These are phyloP conservation scores for Gallirallus australis DNA, from an alignment of 2,797 vertebrate species.

Conservation along the genomic window DNA sequence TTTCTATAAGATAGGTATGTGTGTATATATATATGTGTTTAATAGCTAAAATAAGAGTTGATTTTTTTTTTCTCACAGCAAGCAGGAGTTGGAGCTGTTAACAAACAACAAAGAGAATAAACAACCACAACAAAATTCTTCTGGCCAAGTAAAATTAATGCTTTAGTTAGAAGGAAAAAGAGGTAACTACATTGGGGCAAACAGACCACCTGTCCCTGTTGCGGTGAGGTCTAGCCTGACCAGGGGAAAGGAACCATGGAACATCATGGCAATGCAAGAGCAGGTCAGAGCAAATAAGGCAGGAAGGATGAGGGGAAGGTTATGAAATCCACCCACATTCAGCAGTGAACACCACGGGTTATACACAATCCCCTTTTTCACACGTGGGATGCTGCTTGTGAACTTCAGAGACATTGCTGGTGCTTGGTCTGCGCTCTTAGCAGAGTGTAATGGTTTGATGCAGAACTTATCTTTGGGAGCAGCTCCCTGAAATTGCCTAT, in stretches of 20 bases:
- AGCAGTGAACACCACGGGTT: accelerated
- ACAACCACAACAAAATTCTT: not conserved
- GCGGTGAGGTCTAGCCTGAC: not conserved
- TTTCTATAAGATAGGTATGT: not conserved
- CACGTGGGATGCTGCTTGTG: not conserved
- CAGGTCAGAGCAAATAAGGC: not conserved
- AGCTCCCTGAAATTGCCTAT: not conserved
- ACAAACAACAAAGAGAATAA: not conserved
- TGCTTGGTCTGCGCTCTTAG: not conserved
- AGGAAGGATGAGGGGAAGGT: not conserved
- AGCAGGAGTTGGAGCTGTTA: not conserved
- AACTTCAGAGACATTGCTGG: accelerated
- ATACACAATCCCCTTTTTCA: not conserved
- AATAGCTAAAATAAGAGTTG: not conserved
- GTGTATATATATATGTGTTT: not conserved
- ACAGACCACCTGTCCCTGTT: not conserved
- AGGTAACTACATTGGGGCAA: not conserved
- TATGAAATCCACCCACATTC: not conserved
- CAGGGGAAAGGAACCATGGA: not conserved
- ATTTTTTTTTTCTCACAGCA: not conserved
- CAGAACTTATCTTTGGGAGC: not conserved
- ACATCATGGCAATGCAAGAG: no score
- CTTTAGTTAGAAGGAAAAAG: not conserved
- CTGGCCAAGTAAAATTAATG: not conserved
- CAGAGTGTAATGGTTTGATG: not conserved